Conservation (phyloP, 2,113 vertebrate species). For the Kryptolebias marmoratus region DNA sequence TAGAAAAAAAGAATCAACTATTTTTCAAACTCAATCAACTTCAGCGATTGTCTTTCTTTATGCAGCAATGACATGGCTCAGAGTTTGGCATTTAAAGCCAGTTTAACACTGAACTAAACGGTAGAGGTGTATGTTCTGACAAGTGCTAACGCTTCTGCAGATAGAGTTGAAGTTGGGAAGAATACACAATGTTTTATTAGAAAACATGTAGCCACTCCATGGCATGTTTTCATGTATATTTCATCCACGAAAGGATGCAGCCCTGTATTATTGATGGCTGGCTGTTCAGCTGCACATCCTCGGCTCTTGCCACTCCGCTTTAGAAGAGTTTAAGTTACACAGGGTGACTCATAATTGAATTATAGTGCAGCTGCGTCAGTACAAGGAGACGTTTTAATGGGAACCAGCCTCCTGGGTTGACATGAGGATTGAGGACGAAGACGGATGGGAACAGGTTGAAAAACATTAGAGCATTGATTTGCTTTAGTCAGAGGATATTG, state of each 20-base stretch:
- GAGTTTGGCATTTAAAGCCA: constrained; percentile 17
- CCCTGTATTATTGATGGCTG: constrained; percentile 62
- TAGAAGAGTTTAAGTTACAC: constrained; percentile 41
- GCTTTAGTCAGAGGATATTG: not conserved
- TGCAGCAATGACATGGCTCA: constrained; percentile 17
- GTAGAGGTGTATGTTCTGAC: constrained; percentile 5
- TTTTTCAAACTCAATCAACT: constrained; percentile 27
- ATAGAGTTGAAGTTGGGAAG: not conserved
- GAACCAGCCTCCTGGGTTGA: constrained; percentile 23
- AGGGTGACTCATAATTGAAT: constrained; percentile 53
- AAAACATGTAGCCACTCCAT: constrained; percentile 17
- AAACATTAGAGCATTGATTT: constrained; percentile 23
- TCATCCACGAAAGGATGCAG: constrained; percentile 48
- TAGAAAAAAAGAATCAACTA: not conserved
- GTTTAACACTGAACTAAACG: constrained; percentile 8
- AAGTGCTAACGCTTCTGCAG: constrained; percentile 7
- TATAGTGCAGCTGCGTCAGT: constrained; percentile 10
- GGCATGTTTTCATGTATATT: constrained; percentile 62
- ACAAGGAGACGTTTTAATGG: constrained; percentile 21
- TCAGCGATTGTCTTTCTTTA: constrained; percentile 16
- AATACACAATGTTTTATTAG: constrained; percentile 8
- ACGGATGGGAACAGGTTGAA: constrained; percentile 22
- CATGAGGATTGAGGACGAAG: constrained; percentile 12
- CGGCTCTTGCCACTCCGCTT: constrained; percentile 8
- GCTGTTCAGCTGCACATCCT: constrained; percentile 39